These are phyloP conservation scores for Phengaris arion DNA, from an alignment of 2,888 invertebrate species.

Conservation along the genomic window DNA sequence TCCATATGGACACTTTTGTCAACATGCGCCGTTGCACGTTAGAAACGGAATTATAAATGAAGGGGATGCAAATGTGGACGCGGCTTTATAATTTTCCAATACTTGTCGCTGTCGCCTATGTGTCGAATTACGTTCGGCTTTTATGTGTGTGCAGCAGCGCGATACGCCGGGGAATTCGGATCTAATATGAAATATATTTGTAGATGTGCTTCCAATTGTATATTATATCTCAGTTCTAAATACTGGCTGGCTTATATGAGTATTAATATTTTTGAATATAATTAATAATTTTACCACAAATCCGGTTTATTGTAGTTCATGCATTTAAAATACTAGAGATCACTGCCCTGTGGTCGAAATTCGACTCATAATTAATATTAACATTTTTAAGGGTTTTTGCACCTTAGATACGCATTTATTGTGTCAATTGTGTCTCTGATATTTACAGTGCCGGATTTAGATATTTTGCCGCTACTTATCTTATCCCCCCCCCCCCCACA, in stretches of 20 bases:
- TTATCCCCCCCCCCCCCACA: no score
- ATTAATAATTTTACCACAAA: no score
- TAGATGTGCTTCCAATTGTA: conserved; percentile 1
- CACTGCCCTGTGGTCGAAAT: no score
- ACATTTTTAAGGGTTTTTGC: no score
- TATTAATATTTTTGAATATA: no score
- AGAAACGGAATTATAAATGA: conserved; percentile 4
- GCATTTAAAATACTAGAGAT: no score
- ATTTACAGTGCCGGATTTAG: no score
- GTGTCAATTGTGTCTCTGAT: no score
- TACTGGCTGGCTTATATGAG: neutral
- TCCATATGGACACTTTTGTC: conserved; percentile 7
- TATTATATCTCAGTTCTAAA: neutral
- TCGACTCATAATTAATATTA: no score
- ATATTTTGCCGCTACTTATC: no score
- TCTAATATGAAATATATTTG: conserved; percentile 20
- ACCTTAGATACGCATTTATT: no score
- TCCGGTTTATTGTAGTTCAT: no score
- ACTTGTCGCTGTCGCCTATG: conserved; percentile 24
- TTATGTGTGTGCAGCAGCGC: conserved; percentile 19
- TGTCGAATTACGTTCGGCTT: conserved; percentile 23
- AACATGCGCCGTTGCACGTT: neutral
- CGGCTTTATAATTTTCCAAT: conserved; percentile 27
- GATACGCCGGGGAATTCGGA: conserved; percentile 11
- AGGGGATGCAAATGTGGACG: conserved; percentile 14